phyloP scores from a whole-genome alignment of 2,113 vertebrate genomes.

The Sylvilagus bachmani region DNA sequence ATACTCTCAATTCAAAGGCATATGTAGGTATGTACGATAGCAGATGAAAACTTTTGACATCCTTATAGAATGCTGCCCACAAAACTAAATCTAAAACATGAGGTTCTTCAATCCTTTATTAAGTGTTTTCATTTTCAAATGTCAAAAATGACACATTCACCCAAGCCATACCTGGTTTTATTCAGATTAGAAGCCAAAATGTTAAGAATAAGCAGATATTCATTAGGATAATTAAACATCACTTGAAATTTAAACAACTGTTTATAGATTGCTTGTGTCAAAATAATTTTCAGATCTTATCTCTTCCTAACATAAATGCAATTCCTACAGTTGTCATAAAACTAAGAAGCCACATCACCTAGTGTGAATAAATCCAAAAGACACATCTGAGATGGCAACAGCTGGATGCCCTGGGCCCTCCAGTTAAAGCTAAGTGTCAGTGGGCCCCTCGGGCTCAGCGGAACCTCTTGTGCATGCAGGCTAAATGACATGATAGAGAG shows the following conservation, averaged over 20 bases:
- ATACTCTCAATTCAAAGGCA: background rate
- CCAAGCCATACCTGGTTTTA: background rate
- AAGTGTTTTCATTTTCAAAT: background rate
- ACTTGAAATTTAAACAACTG: background rate
- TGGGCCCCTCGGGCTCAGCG: too few species aligned
- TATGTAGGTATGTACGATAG: background rate
- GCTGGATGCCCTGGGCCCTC: too few species aligned
- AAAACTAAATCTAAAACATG: background rate
- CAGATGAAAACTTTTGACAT: background rate
- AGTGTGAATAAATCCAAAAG: background rate
- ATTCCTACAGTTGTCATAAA: background rate
- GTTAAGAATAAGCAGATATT: background rate
- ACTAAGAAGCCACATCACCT: background rate
- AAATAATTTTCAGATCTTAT: background rate
- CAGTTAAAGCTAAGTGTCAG: too few species aligned
- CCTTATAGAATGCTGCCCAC: background rate
- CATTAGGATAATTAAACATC: background rate
- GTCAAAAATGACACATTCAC: background rate
- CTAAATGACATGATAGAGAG: too few species aligned
- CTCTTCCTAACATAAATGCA: background rate
- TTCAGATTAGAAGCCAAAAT: background rate
- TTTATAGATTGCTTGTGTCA: too few species aligned
- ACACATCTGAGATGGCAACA: background rate
- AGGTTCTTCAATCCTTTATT: background rate
- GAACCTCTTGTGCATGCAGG: too few species aligned